Evolutionary conservation across 92 coral and sea anemone species (phyloP).

Genomic region (Porites rus): DNA sequence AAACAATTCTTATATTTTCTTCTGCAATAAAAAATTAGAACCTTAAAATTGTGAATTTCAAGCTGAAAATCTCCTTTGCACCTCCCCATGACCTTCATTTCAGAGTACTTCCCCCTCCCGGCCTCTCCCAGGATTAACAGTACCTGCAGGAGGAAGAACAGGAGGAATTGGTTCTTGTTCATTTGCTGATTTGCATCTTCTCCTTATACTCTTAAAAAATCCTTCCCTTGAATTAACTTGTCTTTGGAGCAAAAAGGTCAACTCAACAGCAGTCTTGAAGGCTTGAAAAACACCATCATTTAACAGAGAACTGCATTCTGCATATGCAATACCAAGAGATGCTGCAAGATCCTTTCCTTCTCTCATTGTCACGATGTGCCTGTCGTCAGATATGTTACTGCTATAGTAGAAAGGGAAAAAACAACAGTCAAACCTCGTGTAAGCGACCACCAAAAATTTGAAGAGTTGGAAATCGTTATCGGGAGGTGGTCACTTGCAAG

Average conservation of each 20-base stretch:
- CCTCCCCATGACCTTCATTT: no score
- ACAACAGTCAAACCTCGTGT: neutral
- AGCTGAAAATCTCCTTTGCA: no score
- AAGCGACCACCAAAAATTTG: no score
- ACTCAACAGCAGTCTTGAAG: constrained; percentile 55
- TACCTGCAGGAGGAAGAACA: constrained; percentile 87
- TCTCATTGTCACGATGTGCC: constrained; percentile 15
- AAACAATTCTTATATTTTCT: no score
- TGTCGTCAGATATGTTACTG: neutral
- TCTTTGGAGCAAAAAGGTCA: constrained; percentile 11
- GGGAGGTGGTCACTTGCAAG: no score
- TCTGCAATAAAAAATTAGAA: no score
- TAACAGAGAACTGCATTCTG: constrained; percentile 75
- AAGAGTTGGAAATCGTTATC: no score
- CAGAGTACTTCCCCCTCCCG: no score
- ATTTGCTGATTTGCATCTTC: constrained; percentile 25
- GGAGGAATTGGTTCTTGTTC: constrained; percentile 74
- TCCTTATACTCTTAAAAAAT: constrained; percentile 23
- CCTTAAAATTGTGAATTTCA: no score
- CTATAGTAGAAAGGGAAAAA: neutral
- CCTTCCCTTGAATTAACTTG: constrained; percentile 16
- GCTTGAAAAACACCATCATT: constrained; percentile 63
- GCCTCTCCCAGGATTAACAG: neutral
- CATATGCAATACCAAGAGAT: constrained; percentile 47
- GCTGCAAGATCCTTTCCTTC: constrained; percentile 62